A percentile compares a stretch with the other conserved stretches of the same genome.
phyloP scores from a whole-genome alignment of 2,113 vertebrate genomes.

The Clarias batrachus region DNA sequence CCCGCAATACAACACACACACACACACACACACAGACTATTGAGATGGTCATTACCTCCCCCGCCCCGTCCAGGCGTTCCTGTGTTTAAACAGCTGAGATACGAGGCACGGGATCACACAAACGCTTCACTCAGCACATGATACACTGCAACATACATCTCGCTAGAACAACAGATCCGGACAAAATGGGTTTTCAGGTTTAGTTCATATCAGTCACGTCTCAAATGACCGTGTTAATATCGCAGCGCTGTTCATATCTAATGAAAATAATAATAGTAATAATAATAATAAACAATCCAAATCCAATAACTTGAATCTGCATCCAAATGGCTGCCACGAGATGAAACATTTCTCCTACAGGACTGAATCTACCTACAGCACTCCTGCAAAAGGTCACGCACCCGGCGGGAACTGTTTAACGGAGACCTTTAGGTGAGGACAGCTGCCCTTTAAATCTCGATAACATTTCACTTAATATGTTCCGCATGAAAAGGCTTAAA shows the following conservation, averaged over 20 bases:
- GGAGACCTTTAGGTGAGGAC: neutral
- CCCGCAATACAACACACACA: neutral
- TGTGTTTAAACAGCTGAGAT: conserved; percentile 53
- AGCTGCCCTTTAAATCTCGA: neutral
- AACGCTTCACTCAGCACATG: neutral
- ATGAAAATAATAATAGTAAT: no score
- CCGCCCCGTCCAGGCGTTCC: neutral
- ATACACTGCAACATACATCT: conserved; percentile 1
- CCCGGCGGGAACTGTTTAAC: neutral
- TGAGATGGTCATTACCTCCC: conserved; percentile 21
- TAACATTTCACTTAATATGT: neutral
- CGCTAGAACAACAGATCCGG: neutral
- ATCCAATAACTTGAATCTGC: neutral
- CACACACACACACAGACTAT: neutral
- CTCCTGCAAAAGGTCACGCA: neutral
- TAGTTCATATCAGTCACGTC: neutral
- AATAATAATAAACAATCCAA: neutral
- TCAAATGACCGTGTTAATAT: neutral
- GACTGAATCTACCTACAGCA: neutral
- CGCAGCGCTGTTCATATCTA: neutral
- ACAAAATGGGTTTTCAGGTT: neutral
- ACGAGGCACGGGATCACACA: conserved; percentile 6
- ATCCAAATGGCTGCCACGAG: conserved; percentile 4
- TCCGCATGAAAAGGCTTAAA: neutral
- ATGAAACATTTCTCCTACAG: neutral